A percentile compares a stretch with the other conserved stretches of the same genome.
These are phyloP conservation scores for Epinotia demarniana DNA, from an alignment of 2,888 invertebrate species.

Conservation along the genomic window DNA sequence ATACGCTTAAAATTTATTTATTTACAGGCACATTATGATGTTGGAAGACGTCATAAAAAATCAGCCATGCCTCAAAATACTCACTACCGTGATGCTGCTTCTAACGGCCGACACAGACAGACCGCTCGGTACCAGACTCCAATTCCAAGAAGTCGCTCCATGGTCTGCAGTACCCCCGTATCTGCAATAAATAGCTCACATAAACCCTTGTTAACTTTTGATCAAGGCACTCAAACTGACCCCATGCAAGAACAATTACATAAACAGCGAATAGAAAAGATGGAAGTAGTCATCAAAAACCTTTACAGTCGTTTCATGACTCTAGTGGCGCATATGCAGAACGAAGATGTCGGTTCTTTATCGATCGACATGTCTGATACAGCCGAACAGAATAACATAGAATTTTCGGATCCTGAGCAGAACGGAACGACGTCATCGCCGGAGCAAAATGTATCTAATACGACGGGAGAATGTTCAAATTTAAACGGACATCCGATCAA, in stretches of 20 bases:
- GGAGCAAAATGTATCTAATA: conserved; percentile 9
- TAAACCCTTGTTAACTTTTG: conserved; percentile 52
- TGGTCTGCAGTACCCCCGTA: conserved; percentile 61
- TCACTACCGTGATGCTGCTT: not conserved
- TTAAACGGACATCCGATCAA: conserved; percentile 46
- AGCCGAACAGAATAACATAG: conserved; percentile 35
- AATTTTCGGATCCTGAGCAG: conserved; percentile 10
- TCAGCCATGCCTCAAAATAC: not conserved
- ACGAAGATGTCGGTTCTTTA: conserved; percentile 30
- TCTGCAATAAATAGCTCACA: conserved; percentile 48
- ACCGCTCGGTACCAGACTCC: conserved; percentile 22
- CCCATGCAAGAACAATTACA: conserved; percentile 33
- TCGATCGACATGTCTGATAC: conserved; percentile 28
- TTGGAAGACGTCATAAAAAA: not conserved
- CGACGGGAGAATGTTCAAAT: conserved; percentile 48
- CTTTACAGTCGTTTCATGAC: conserved; percentile 58
- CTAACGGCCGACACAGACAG: not conserved
- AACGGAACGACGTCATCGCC: conserved; percentile 15
- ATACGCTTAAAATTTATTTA: not conserved
- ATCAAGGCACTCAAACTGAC: conserved; percentile 67
- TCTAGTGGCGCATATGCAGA: conserved; percentile 52
- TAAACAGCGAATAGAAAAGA: conserved; percentile 55
- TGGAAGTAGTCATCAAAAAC: conserved; percentile 56
- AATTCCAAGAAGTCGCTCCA: conserved; percentile 49
- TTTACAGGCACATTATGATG: conserved; percentile 15